phyloP scores from a whole-genome alignment of 2,797 vertebrate species.

The Cossypha niveicapilla region DNA sequence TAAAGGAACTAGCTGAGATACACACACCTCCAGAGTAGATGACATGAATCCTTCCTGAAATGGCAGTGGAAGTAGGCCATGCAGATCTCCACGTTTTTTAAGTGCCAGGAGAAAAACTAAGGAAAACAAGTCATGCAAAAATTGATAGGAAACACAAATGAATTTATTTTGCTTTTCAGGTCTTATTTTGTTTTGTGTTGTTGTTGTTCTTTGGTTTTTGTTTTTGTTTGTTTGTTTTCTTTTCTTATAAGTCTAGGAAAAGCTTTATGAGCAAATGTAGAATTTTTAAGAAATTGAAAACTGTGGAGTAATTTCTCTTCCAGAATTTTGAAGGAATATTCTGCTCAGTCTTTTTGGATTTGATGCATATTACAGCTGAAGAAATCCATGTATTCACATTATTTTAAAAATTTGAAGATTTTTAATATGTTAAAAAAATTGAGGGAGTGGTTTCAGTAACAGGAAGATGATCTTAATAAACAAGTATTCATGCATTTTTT shows the following conservation, averaged over 20 bases:
- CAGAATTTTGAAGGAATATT: background rate
- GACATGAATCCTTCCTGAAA: background rate
- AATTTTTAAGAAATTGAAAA: background rate
- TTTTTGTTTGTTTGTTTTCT: background rate
- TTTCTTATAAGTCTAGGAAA: background rate
- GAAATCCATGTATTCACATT: background rate
- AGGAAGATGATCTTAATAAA: background rate
- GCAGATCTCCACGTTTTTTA: background rate
- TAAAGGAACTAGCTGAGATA: background rate
- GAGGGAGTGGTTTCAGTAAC: background rate
- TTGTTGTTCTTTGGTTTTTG: background rate
- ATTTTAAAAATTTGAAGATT: background rate
- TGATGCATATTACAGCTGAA: background rate
- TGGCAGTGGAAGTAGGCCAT: background rate
- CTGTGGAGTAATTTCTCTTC: background rate
- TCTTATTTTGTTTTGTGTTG: background rate
- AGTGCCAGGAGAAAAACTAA: background rate
- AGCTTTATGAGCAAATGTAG: background rate
- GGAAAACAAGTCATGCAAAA: background rate
- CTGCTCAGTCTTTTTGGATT: background rate
- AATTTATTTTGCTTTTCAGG: background rate
- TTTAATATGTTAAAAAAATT: background rate
- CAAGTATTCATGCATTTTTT: background rate
- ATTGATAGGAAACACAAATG: background rate
- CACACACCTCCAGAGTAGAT: background rate